A percentile compares a stretch with the other conserved stretches of the same genome.
phyloP scores from a whole-genome alignment of 2,888 invertebrate genomes.

The Halictus quadricinctus region DNA sequence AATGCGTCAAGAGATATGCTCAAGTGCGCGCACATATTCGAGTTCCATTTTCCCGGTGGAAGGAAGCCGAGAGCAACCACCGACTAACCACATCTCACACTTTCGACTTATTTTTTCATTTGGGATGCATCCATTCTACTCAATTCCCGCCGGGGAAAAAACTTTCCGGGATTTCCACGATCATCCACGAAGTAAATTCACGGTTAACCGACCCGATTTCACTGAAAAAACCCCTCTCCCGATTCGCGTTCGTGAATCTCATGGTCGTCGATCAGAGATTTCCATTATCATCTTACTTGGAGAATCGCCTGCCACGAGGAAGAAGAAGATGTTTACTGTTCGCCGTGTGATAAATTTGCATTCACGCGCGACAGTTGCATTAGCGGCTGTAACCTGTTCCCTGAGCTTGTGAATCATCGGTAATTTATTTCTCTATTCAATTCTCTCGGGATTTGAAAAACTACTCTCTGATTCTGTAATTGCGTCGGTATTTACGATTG shows the following conservation, averaged over 20 bases:
- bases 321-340: background rate
- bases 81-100: background rate
- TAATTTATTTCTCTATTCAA: background rate
- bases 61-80: background rate
- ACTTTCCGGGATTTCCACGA: background rate
- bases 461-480: background rate
- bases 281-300: background rate
- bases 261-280: background rate
- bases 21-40: background rate
- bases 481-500: background rate
- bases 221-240: background rate
- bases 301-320: background rate
- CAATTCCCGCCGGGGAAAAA: background rate
- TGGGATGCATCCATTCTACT: background rate
- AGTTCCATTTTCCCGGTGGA: background rate
- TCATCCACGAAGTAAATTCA: background rate
- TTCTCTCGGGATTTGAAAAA: background rate
- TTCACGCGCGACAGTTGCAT: background rate
- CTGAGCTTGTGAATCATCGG: background rate
- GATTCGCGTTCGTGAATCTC: background rate
- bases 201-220: background rate
- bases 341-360: background rate
- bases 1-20: constrained; percentile 5
- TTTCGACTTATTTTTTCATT: background rate
- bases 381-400: background rate